Base-by-base conservation (phyloP, 2,797 vertebrate species). In the Psittacula echo region DNA sequence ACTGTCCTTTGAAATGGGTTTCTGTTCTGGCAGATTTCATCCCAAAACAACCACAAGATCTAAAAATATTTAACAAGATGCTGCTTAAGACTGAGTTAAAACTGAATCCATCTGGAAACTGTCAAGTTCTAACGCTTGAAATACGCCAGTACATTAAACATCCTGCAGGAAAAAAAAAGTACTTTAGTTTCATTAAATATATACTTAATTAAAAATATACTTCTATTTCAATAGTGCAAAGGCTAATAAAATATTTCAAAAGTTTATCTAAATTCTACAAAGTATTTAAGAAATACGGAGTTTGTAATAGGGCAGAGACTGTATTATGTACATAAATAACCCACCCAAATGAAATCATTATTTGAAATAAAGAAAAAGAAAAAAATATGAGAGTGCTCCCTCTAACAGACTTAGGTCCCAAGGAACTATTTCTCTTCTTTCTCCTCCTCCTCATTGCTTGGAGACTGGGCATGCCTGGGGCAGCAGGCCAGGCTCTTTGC, bases 71-170 rank as follows among this genome's bases (percentile, higher is more conserved):
- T 86, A 56, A 21, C 44, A 88, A 88, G 77, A 75, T 86, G 76
- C 20, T 50, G 10, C 54, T 93, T 77, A 58, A 85, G 47, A 79
- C 61, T 60, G 48, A 92, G 50, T 85, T 87, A 75, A 94, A 89
- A 91, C 65, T 68, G 39, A 92, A 91, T 93, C 68, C 62, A 75
- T 78, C 78, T 87, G 70, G 82, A 92, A 94, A 78, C 44, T 94
- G 62, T 23, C 85, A 90, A 64, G 23, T 81, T 94, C 34, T 90
- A 88, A 70, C 48, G 37, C 44, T 11, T 95, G 62, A 96, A 92
- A 91, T 91, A 92, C 76, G 58, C 11, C 44, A 72, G 11, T 70
- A 26, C 32, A 41, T 75, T 84, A 89, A 93, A 66, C 72, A 89
- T 17, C 70, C 85, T 87, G 73, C 42, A 85, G 20, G 23, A 4